Conservation (phyloP, 2,113 vertebrate species). For the Macrotus californicus region DNA sequence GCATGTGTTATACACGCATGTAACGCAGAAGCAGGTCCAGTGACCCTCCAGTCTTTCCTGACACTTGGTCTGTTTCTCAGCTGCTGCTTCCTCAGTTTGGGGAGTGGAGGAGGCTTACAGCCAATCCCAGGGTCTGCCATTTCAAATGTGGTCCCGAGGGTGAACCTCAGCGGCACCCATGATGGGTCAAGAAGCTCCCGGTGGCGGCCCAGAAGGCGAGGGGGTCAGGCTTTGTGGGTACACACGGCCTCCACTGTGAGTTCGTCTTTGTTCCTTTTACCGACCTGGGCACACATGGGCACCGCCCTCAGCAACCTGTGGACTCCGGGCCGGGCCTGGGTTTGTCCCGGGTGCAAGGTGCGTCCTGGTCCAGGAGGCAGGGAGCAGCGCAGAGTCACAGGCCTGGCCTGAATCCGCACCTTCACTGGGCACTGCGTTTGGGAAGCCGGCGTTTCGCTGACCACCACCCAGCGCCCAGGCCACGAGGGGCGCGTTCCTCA, state of each 20-base stretch:
- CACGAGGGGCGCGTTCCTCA: too few species aligned
- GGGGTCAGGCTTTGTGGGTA: too few species aligned
- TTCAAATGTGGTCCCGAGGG: rapidly evolving
- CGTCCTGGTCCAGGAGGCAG: too few species aligned
- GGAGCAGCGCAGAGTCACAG: not conserved
- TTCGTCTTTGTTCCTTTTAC: not conserved
- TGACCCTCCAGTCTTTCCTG: rapidly evolving
- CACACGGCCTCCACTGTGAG: rapidly evolving
- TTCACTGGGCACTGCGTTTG: not conserved
- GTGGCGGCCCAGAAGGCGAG: not conserved
- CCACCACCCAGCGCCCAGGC: too few species aligned
- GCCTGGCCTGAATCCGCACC: not conserved
- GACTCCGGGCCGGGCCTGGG: rapidly evolving
- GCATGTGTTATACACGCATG: too few species aligned
- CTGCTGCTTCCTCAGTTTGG: not conserved
- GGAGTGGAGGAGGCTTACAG: too few species aligned
- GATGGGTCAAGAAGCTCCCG: rapidly evolving
- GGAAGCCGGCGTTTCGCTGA: too few species aligned
- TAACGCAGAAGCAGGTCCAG: not conserved
- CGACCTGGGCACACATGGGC: not conserved
- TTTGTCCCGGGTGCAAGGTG: too few species aligned
- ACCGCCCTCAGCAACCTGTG: rapidly evolving
- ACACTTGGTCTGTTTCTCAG: too few species aligned
- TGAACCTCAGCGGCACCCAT: rapidly evolving
- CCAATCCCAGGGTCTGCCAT: rapidly evolving